phyloP scores from a whole-genome alignment of 2,797 vertebrate species.

The Epinephelus awoara region DNA sequence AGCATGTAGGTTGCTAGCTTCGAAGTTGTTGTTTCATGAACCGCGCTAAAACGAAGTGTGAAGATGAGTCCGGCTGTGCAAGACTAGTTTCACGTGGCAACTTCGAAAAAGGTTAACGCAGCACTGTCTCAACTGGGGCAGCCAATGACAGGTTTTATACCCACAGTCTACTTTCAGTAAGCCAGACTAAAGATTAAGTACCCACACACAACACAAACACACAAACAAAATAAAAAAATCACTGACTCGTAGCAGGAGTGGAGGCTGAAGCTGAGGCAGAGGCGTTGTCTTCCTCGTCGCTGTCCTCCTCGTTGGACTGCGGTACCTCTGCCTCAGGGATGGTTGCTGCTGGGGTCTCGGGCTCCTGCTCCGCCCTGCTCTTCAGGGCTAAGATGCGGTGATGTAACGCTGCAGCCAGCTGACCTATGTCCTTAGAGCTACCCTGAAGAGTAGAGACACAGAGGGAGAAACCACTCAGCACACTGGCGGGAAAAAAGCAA shows the following conservation, averaged over 20 bases:
- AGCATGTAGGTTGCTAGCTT: too few relatives aligned
- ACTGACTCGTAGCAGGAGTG: constrained; percentile 80
- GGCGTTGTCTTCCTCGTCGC: constrained; percentile 90
- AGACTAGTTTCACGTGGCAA: too few relatives aligned
- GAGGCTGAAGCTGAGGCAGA: constrained; percentile 80
- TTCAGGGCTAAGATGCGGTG: constrained; percentile 96
- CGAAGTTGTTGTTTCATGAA: too few relatives aligned
- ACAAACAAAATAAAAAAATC: neutral
- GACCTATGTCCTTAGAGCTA: constrained; percentile 97
- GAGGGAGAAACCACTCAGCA: constrained; percentile 22
- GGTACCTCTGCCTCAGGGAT: constrained; percentile 90
- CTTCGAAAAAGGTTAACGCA: too few relatives aligned
- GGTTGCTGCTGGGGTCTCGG: constrained; percentile 83
- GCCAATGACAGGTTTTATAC: too few relatives aligned
- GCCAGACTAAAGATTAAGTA: too few relatives aligned
- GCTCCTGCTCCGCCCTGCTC: constrained; percentile 93
- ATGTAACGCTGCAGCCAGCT: constrained; percentile 95
- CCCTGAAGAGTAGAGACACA: constrained; percentile 82
- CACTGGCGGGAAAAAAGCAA: neutral
- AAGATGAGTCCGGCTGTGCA: too few relatives aligned
- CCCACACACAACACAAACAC: neutral
- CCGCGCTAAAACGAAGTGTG: too few relatives aligned
- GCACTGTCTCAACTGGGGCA: too few relatives aligned
- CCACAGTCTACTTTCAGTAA: too few relatives aligned
- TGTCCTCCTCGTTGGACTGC: constrained; percentile 95